Evolutionary conservation across 2,888 invertebrate species (phyloP).

Genomic region (Automeris io): DNA sequence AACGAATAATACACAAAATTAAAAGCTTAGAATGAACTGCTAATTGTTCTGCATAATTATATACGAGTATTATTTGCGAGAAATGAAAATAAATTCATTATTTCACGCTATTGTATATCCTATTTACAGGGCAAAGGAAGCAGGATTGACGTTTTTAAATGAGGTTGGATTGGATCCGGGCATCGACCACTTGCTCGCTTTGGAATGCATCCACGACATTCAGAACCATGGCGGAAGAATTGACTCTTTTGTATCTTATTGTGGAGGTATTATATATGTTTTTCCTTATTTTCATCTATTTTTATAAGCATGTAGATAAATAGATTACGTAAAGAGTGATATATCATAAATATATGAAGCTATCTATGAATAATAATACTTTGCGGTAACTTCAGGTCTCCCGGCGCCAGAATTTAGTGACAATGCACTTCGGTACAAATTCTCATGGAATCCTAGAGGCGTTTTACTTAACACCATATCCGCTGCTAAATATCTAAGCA

Average conservation of each 20-base stretch:
- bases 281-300: neutral
- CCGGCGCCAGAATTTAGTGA: constrained; percentile 98
- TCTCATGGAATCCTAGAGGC: constrained; percentile 98
- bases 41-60: too few species aligned
- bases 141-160: constrained; percentile 95
- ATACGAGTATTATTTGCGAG: too few species aligned
- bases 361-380: too few species aligned
- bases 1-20: too few species aligned
- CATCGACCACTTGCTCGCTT: constrained; percentile 97
- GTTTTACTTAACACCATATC: constrained; percentile 93
- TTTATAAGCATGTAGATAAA: neutral
- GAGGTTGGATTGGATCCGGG: constrained; percentile 99
- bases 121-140: constrained; percentile 84
- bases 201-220: constrained; percentile 97
- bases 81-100: too few species aligned
- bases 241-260: constrained; percentile 96
- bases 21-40: too few species aligned
- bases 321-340: too few species aligned
- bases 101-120: too few species aligned
- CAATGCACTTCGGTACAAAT: constrained; percentile 93
- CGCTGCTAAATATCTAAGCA: constrained; percentile 90
- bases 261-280: constrained; percentile 80
- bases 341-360: too few species aligned
- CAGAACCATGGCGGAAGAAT: constrained; percentile 93
- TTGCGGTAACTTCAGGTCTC: too few species aligned